Evolutionary conservation across 2,888 invertebrate species (phyloP).

Genomic region (Cantharis flavilabris): DNA sequence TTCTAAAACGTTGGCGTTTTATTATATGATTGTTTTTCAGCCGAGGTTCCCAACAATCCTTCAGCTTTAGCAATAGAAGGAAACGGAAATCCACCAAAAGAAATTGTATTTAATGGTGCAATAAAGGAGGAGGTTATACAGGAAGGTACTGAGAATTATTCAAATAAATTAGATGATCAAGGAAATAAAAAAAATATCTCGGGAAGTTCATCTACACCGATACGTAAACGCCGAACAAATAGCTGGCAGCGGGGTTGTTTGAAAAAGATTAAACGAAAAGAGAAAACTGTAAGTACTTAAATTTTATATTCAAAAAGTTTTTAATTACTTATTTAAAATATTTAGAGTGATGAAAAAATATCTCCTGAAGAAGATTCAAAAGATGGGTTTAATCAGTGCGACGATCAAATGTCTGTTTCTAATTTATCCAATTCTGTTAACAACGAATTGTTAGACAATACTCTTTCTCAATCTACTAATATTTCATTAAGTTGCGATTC

Average conservation of each 20-base stretch:
- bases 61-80: neutral
- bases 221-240: constrained; percentile 2
- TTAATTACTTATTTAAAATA: neutral
- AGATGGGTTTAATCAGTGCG: constrained; percentile 15
- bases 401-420: neutral
- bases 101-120: neutral
- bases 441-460: neutral
- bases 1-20: neutral
- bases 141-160: neutral
- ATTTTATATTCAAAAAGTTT: neutral
- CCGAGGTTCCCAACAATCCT: neutral
- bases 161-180: neutral
- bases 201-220: neutral
- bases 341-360: constrained; percentile 34
- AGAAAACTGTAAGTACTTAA: constrained; percentile 35
- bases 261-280: constrained; percentile 55
- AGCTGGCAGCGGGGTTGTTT: constrained; percentile 60
- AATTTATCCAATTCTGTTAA: neutral
- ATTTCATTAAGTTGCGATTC: constrained; percentile 50
- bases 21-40: neutral
- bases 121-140: neutral
- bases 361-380: constrained; percentile 48
- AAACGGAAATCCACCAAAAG: neutral
- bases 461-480: constrained; percentile 33
- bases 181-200: neutral